These are phyloP conservation scores for Lasius platythorax DNA, from an alignment of 2,888 invertebrate genomes.

Conservation along the genomic window DNA sequence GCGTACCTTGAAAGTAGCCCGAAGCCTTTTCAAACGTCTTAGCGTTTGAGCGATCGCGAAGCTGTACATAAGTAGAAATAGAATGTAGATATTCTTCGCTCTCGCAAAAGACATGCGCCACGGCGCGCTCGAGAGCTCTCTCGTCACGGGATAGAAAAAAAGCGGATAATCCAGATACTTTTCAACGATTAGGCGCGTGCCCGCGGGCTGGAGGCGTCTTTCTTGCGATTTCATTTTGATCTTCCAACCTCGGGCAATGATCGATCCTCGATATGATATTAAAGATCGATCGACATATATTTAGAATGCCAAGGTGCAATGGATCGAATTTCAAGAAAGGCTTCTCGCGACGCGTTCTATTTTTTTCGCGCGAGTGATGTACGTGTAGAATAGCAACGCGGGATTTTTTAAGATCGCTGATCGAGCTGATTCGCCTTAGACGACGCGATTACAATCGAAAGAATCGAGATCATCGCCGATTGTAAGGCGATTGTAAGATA, in stretches of 20 bases:
- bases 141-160: conserved; percentile 1
- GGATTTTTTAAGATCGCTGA: conserved; percentile 38
- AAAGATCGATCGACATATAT: conserved; percentile 12
- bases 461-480: conserved; percentile 22
- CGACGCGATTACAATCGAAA: conserved; percentile 19
- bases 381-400: conserved; percentile 31
- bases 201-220: not conserved
- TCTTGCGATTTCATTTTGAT: conserved; percentile 52
- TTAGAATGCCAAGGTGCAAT: conserved; percentile 17
- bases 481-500: conserved; percentile 44
- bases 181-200: conserved; percentile 15
- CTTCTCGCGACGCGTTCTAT: conserved; percentile 30
- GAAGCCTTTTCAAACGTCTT: conserved; percentile 75
- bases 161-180: conserved; percentile 26
- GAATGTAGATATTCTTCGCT: conserved; percentile 19
- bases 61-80: conserved; percentile 71
- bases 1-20: conserved; percentile 82
- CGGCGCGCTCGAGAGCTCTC: conserved; percentile 11
- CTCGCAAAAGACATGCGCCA: not conserved
- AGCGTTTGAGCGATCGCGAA: conserved; percentile 56
- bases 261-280: conserved; percentile 22
- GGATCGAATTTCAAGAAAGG: not conserved
- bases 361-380: conserved; percentile 27
- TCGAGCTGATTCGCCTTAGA: conserved; percentile 38
- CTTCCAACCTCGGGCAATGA: conserved; percentile 59